phyloP scores from a whole-genome alignment of 2,888 invertebrate species.

The Phalangium opilio region DNA sequence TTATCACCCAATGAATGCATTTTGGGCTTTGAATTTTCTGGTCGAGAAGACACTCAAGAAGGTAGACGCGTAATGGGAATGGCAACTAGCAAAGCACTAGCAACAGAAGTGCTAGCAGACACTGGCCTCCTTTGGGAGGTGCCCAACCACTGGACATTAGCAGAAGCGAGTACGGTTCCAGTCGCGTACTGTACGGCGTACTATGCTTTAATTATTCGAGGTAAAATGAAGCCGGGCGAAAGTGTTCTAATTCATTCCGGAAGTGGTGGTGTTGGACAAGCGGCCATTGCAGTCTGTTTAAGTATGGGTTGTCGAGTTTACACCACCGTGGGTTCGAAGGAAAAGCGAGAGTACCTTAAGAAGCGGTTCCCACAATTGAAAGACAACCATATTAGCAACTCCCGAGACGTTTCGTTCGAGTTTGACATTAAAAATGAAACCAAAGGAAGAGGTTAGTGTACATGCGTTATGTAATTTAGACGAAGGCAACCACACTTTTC shows the following conservation, averaged over 20 bases:
- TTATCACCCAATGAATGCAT: constrained; percentile 65
- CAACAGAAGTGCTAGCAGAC: constrained; percentile 63
- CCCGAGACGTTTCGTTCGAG: constrained; percentile 81
- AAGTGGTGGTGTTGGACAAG: constrained; percentile 91
- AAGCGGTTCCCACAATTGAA: constrained; percentile 68
- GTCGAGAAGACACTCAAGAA: constrained; percentile 43
- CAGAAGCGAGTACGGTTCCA: constrained; percentile 86
- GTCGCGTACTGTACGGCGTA: constrained; percentile 75
- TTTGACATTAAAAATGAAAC: constrained; percentile 70
- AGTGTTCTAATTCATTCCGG: constrained; percentile 85
- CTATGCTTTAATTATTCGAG: constrained; percentile 78
- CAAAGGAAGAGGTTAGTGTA: constrained; percentile 54
- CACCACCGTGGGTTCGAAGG: constrained; percentile 74
- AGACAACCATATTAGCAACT: constrained; percentile 71
- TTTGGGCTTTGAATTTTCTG: constrained; percentile 84
- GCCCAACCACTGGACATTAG: constrained; percentile 70
- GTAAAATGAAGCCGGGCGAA: constrained; percentile 67
- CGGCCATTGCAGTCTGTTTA: constrained; percentile 85
- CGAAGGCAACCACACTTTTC: too few relatives aligned
- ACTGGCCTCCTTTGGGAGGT: constrained; percentile 69
- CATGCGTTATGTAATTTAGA: too few relatives aligned
- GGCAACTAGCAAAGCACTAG: constrained; percentile 74
- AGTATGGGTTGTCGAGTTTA: constrained; percentile 73
- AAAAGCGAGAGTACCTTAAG: constrained; percentile 74
- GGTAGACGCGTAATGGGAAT: constrained; percentile 83